A percentile compares a stretch with the other conserved stretches of the same genome.
Evolutionary conservation across 2,113 vertebrate genomes (phyloP).

Genomic region (Clarias gariepinus): DNA sequence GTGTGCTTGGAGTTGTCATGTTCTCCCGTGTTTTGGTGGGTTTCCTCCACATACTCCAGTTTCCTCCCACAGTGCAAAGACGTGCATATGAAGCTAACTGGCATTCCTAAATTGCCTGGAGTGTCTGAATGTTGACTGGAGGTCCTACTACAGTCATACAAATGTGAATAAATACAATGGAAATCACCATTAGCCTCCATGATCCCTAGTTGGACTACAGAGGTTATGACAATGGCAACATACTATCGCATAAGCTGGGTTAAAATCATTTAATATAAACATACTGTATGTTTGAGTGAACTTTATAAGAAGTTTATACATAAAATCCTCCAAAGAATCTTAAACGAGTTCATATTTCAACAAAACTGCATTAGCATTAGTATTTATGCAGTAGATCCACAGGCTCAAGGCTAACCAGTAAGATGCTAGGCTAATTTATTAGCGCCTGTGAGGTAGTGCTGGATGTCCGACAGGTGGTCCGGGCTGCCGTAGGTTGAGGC

Average conservation of each 20-base stretch:
- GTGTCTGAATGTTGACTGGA: too few relatives aligned
- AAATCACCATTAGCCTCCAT: too few relatives aligned
- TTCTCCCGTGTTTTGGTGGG: background rate
- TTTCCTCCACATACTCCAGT: too few relatives aligned
- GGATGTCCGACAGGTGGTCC: conserved; percentile 65
- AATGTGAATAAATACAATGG: too few relatives aligned
- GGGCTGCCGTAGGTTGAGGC: conserved; percentile 54
- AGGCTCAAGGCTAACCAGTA: conserved; percentile 9
- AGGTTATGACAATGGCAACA: too few relatives aligned
- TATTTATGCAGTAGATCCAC: background rate
- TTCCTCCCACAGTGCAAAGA: too few relatives aligned
- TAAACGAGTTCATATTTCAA: background rate
- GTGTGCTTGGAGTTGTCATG: too few relatives aligned
- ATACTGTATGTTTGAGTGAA: background rate
- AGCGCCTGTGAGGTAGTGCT: conserved; percentile 60
- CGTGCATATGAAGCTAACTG: too few relatives aligned
- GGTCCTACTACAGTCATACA: too few relatives aligned
- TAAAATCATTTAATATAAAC: background rate
- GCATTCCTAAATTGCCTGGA: too few relatives aligned
- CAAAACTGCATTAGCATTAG: background rate
- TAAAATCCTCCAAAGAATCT: background rate
- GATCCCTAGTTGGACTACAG: too few relatives aligned
- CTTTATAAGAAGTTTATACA: background rate
- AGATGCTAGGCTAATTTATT: conserved; percentile 65
- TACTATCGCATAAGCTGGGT: background rate